phyloP scores from a whole-genome alignment of 2,113 vertebrate species.

The Phasianus colchicus region DNA sequence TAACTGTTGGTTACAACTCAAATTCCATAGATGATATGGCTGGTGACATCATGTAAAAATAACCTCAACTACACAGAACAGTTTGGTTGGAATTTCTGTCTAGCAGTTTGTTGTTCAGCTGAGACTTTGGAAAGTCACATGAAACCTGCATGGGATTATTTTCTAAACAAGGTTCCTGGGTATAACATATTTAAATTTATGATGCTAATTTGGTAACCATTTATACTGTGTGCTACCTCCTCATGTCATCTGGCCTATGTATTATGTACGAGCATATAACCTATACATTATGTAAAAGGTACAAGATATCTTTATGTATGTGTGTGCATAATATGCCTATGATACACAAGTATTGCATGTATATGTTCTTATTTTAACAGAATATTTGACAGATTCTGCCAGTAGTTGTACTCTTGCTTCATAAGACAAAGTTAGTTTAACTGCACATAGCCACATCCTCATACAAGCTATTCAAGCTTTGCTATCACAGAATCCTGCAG shows the following conservation, averaged over 20 bases:
- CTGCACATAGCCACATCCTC: background rate
- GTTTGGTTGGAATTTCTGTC: background rate
- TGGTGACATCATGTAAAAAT: background rate
- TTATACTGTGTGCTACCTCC: background rate
- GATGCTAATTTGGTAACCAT: background rate
- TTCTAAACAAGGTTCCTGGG: background rate
- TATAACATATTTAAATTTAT: background rate
- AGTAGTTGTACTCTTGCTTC: background rate
- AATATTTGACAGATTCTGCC: background rate
- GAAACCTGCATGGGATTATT: background rate
- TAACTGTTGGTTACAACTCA: background rate
- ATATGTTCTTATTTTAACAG: background rate
- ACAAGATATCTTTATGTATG: background rate
- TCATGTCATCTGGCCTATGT: background rate
- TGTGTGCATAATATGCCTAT: background rate
- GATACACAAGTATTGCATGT: background rate
- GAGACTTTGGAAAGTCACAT: background rate
- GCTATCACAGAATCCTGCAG: background rate
- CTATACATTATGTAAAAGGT: background rate
- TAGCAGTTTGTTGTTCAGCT: background rate
- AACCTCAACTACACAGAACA: background rate
- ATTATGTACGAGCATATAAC: background rate
- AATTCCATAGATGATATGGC: background rate
- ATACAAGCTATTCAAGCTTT: rapidly evolving
- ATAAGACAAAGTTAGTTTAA: background rate